Conservation (phyloP, 2,797 vertebrate genomes). For the Tauraco hartlaubi region DNA sequence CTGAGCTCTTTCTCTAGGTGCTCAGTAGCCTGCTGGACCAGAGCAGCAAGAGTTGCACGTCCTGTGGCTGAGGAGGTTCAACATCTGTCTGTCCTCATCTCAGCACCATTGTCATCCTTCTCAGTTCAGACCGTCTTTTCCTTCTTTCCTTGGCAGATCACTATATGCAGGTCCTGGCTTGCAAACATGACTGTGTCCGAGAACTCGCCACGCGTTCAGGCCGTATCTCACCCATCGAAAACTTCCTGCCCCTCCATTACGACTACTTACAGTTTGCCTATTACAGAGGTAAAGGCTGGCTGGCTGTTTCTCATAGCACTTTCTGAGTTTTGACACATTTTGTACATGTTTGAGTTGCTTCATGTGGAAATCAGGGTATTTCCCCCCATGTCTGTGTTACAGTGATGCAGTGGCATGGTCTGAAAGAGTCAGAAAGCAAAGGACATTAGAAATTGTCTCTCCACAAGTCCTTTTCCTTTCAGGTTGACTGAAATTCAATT, state of each 20-base stretch:
- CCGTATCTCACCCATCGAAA: constrained; percentile 94
- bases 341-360: background rate
- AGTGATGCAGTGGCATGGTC: background rate
- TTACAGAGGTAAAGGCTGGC: constrained; percentile 86
- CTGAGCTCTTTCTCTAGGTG: background rate
- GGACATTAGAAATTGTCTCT: background rate
- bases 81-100: background rate
- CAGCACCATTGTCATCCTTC: background rate
- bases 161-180: constrained; percentile 93
- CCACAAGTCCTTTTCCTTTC: background rate
- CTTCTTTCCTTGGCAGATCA: constrained; percentile 85
- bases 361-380: background rate
- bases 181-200: constrained; percentile 93
- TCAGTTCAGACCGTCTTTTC: background rate
- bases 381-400: background rate
- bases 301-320: rapidly evolving
- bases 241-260: constrained; percentile 95
- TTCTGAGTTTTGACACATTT: background rate
- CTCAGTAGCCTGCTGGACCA: background rate
- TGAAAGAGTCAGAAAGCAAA: background rate
- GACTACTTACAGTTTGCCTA: constrained; percentile 97
- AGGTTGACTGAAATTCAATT: background rate
- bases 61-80: background rate
- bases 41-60: background rate
- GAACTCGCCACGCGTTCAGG: constrained; percentile 94